These are phyloP conservation scores for Malthinus flaveolus DNA, from an alignment of 2,888 invertebrate genomes.

Conservation along the genomic window DNA sequence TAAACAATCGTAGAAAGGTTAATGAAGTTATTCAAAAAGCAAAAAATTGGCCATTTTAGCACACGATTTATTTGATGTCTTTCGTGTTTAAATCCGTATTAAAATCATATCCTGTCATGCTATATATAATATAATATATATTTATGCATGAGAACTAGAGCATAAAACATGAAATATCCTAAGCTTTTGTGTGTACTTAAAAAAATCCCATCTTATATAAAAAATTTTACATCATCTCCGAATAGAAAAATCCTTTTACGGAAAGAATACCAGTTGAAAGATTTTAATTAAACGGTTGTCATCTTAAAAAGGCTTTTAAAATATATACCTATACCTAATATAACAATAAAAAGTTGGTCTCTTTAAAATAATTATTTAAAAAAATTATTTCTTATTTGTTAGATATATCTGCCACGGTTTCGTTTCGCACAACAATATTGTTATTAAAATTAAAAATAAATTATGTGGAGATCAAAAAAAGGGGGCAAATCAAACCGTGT, in stretches of 20 bases:
- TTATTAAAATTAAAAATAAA: not conserved
- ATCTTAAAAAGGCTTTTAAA: not conserved
- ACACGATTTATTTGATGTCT: constrained; percentile 4
- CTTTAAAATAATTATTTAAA: not conserved
- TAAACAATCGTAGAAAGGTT: no score
- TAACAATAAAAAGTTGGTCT: not conserved
- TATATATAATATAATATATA: not conserved
- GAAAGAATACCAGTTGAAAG: not conserved
- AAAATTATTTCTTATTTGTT: not conserved
- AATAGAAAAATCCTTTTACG: not conserved
- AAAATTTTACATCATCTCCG: not conserved
- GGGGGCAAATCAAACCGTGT: constrained; percentile 1
- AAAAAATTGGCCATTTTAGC: not conserved
- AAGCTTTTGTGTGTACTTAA: not conserved
- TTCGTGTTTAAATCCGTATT: not conserved
- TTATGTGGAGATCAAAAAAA: not conserved
- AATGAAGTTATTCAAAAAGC: no score
- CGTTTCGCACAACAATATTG: not conserved
- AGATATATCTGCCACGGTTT: constrained; percentile 1
- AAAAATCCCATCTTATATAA: not conserved
- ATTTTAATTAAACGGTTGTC: constrained; percentile 1
- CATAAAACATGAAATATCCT: not conserved
- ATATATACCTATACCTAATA: no score
- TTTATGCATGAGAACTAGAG: constrained; percentile 7
- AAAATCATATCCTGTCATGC: constrained; percentile 6